Evolutionary conservation across 1,140 invertebrate genomes (phyloP), one percentile per base, ranked within the genome.

Genomic region (Mamestra configurata): DNA sequence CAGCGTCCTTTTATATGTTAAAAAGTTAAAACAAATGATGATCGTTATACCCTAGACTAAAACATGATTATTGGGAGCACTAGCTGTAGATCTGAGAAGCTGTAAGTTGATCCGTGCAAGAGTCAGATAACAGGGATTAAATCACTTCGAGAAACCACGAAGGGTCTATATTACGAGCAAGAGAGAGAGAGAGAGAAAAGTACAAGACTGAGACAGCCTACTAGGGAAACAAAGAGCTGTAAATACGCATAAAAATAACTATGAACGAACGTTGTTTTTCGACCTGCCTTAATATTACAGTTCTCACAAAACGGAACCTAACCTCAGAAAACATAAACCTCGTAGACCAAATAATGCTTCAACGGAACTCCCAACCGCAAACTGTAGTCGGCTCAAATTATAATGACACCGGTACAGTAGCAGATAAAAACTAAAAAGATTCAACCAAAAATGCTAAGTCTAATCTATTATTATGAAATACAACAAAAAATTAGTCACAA

Each of bases 401-500:
- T 18, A 49, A 64, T 49, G 57, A 49, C 57, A 49, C 13, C 43
- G 15, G 59, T 22, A 64, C 57, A 76, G 64, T 76, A 49, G n/a
- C 15, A 55, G 24, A 18, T 31, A 46, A 49, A 75, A 76, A 35
- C 40, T 40, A 15, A 72, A 71, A 53, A 27, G 5, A 10, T 20
- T 55, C n/a, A 35, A 72, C 15, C 49, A 27, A 73, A 18, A 73
- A 24, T 53, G 8, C 51, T 27, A 73, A 64, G 18, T 6, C 40
- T 75, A 61, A 66, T 40, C 8, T 40, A 66, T 40, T 64, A 4
- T 66, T 66, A 43, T 59, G 51, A 57, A 75, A 57, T 75, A n/a
- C 5, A 22, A n/a, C 11, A 70, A 51, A 51, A 46, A 68, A 75
- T 22, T 22, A 24, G 55, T 22, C 46, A 55, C 31, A 55, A n/a